Evolutionary conservation across 2,888 invertebrate genomes (phyloP).

Genomic region (Nycteola revayana): DNA sequence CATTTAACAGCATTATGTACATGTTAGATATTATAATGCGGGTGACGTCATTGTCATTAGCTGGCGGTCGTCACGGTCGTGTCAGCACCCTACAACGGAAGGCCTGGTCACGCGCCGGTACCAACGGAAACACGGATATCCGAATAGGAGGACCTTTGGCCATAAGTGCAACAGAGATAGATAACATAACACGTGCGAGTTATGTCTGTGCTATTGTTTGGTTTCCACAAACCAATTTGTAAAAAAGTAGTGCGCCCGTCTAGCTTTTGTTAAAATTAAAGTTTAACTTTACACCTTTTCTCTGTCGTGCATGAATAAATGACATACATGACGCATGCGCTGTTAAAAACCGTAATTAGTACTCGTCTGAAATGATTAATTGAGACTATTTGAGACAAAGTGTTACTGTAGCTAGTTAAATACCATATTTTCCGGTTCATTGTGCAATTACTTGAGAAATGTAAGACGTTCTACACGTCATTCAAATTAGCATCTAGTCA

Average conservation of each 20-base stretch:
- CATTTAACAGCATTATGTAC: conserved; percentile 8
- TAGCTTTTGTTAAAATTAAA: too few relatives aligned
- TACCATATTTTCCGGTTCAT: conserved; percentile 9
- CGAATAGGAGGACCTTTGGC: conserved; percentile 37
- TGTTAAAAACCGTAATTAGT: conserved; percentile 8
- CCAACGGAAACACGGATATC: conserved; percentile 72
- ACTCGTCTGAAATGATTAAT: conserved; percentile 14
- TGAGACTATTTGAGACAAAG: conserved; percentile 18
- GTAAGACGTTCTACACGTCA: conserved; percentile 7
- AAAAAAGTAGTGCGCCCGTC: too few relatives aligned
- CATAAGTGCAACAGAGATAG: conserved; percentile 25
- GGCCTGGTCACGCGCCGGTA: conserved; percentile 66
- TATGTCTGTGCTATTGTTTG: conserved; percentile 30
- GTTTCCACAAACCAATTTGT: conserved; percentile 4
- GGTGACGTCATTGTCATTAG: conserved; percentile 47
- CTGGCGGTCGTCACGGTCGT: conserved; percentile 48
- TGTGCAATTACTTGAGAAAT: conserved; percentile 7
- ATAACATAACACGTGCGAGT: conserved; percentile 30
- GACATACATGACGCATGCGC: neutral
- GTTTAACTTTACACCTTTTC: too few relatives aligned
- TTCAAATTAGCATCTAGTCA: conserved; percentile 1
- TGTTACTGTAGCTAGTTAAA: conserved; percentile 7
- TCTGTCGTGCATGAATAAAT: too few relatives aligned
- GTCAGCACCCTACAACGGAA: conserved; percentile 63
- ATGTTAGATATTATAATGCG: conserved; percentile 11